Evolutionary conservation across 2,888 invertebrate genomes (phyloP), one percentile per base, ranked within the genome.

Genomic region (Latrodectus hesperus): DNA sequence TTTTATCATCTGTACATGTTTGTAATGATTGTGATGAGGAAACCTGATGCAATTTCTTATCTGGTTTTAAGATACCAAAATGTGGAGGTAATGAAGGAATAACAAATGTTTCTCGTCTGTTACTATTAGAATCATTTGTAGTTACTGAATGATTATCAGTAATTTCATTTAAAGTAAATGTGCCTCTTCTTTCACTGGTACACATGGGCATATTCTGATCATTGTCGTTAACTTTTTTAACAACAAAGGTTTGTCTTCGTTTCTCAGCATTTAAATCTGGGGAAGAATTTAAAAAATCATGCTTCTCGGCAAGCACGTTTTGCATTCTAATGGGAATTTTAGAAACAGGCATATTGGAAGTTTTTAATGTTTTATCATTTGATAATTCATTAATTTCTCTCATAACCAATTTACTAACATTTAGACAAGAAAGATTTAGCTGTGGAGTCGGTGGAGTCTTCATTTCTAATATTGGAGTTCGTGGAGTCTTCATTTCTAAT

Each of bases 181-280:
- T 72, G n/a, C 64, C 72, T 26, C 78, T 70, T 52, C 55, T 26
- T 12, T 10, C 14, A 55, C 70, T 53, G 68, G 12, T 53, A 53
- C 51, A 9, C 14, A 14, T 11, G 49, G 38, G 26, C 12, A 55
- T 22, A 38, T 80, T 60, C 17, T 55, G 53, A 70, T 22, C 49
- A 11, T 78, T 49, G 38, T 55, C 16, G 11, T n/a, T 9, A 16
- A 10, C 51, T 16, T 55, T 26, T 22, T 49, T 12, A 70, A 80
- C 64, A 0, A 80, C 80, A 80, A 80, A 80, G 14, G 80, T 80
- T 64, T 80, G 17, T 51, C 80, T 71, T 49, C 72, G 80, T 72
- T 14, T 60, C 16, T n/a, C 12, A 17, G 26, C 14, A 52, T 14
- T 0, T 51, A 17, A 12, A 26, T 26, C 64, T 12, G 71, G 22